Percentiles rank a stretch among this genome's conserved stretches.
These are phyloP conservation scores for Tragelaphus buxtoni DNA, from an alignment of 2,113 vertebrate genomes.

Conservation along the genomic window DNA sequence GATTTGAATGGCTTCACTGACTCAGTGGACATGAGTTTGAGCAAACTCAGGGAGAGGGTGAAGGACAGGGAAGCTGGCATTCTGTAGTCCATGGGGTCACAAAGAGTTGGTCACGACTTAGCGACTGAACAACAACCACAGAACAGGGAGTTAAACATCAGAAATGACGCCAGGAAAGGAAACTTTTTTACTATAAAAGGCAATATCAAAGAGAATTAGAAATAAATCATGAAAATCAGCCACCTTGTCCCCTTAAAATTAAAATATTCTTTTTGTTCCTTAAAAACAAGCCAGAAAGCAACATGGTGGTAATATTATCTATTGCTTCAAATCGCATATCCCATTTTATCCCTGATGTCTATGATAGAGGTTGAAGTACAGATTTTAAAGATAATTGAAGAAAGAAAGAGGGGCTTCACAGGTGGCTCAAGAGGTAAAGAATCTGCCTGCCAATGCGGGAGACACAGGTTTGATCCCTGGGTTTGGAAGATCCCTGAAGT, in stretches of 20 bases:
- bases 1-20: neutral
- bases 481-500: neutral
- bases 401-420: neutral
- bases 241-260: accelerated
- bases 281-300: neutral
- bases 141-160: neutral
- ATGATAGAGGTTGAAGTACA: neutral
- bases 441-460: neutral
- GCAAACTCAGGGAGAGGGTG: neutral
- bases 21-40: neutral
- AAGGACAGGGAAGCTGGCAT: neutral
- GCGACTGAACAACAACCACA: neutral
- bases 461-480: neutral
- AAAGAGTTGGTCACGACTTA: neutral
- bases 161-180: neutral
- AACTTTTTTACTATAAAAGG: neutral
- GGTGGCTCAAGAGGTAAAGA: neutral
- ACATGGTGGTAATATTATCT: neutral
- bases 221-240: neutral
- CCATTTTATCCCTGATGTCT: neutral
- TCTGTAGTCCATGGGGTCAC: neutral
- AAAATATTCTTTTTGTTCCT: neutral
- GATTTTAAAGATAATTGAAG: neutral
- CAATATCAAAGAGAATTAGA: neutral
- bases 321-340: neutral